phyloP scores from a whole-genome alignment of 2,888 invertebrate species.

The Clivina fossor region DNA sequence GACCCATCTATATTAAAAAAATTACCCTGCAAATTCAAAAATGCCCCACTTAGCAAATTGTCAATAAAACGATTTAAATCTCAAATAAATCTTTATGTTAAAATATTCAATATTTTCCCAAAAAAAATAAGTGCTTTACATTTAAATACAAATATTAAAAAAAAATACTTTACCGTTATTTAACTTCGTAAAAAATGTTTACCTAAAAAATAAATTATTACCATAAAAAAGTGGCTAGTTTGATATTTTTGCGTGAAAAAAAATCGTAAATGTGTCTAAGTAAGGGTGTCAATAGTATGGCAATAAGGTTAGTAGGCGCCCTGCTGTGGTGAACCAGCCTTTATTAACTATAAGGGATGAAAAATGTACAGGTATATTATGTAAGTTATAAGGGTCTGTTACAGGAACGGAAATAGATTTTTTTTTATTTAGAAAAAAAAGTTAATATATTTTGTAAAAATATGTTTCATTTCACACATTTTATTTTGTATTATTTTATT shows the following conservation, averaged over 20 bases:
- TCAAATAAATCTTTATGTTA: not conserved
- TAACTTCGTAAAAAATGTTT: not conserved
- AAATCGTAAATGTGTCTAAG: not conserved
- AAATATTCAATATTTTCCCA: not conserved
- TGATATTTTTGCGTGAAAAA: not conserved
- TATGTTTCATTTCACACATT: too few relatives aligned
- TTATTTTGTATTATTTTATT: too few relatives aligned
- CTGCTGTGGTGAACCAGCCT: slow-evolving; percentile 4
- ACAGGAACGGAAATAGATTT: too few relatives aligned
- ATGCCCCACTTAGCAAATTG: slow-evolving; percentile 3
- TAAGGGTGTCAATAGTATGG: not conserved
- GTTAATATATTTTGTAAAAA: too few relatives aligned
- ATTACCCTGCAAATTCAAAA: not conserved
- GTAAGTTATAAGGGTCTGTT: too few relatives aligned
- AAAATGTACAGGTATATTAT: too few relatives aligned
- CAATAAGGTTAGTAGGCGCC: not conserved
- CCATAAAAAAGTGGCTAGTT: too few relatives aligned
- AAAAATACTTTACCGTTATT: not conserved
- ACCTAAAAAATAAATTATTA: too few relatives aligned
- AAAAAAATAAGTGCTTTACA: not conserved
- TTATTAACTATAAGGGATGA: too few relatives aligned
- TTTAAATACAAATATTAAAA: too few relatives aligned
- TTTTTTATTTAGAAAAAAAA: too few relatives aligned
- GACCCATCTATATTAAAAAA: too few relatives aligned
- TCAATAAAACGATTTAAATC: not conserved